phyloP scores from a whole-genome alignment of 1,140 invertebrate species.

The Watersipora subatra region DNA sequence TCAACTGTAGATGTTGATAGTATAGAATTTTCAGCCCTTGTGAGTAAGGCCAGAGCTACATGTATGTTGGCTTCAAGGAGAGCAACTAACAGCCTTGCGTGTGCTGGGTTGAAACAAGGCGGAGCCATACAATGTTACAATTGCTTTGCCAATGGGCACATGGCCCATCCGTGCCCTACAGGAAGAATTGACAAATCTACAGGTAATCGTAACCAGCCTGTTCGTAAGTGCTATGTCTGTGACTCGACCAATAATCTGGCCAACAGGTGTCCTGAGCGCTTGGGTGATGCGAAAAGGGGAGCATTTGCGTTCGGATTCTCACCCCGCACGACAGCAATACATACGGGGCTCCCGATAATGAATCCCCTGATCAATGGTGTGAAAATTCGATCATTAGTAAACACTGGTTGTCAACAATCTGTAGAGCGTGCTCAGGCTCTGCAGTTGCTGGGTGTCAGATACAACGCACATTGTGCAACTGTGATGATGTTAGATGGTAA shows the following conservation, averaged over 20 bases:
- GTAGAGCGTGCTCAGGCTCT: not conserved
- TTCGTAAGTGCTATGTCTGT: not conserved
- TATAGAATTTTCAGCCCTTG: not conserved
- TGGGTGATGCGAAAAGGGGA: not conserved
- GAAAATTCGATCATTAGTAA: not conserved
- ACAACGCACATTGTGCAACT: not conserved
- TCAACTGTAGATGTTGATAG: not conserved
- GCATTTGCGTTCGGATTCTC: not conserved
- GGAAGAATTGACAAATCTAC: not conserved
- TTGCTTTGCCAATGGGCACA: not conserved
- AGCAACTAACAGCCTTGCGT: not conserved
- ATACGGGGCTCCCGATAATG: not conserved
- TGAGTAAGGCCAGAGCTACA: not conserved
- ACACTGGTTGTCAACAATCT: not conserved
- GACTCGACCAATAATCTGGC: not conserved
- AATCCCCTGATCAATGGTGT: not conserved
- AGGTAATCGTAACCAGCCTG: not conserved
- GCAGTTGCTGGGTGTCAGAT: not conserved
- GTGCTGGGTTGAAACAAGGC: not conserved
- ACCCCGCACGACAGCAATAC: not conserved
- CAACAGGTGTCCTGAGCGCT: not conserved
- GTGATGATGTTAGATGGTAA: constrained; percentile 1
- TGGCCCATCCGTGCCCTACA: not conserved
- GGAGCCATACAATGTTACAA: not conserved
- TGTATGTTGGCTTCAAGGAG: not conserved